Base-by-base conservation (phyloP, 2,797 vertebrate species). In the Orestias chungarensis region DNA sequence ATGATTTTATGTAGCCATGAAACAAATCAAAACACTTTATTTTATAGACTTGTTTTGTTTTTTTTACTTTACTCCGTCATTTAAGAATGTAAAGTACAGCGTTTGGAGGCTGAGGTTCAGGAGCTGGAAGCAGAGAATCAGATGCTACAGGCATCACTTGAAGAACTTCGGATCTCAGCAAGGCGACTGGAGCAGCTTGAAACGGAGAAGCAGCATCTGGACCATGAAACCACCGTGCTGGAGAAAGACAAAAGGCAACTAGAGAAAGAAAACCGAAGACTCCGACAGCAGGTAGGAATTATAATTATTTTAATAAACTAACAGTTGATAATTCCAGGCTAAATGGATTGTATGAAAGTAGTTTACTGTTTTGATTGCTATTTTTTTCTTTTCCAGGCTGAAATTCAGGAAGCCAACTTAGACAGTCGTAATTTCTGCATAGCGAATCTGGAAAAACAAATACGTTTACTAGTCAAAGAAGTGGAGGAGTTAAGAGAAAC, bases 41-140 rank as follows among this genome's bases (percentile, higher is more conserved):
- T 43, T 49, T 35, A 18, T 38, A 62, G 49, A n/a, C n/a, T 49
- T 23, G n/a, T 50, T 10, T 64, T 76, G 0, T 75, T 66, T 7
- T n/a, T 74, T 66, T 10, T 33, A 0, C 2, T 89, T 80, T 20
- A 0, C 18, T 66, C 5, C 3, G 1, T 43, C 0, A 65, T 15
- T 74, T 4, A 18, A 91, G 96, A 96, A 72, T 96, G 96, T 77
- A 97, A 96, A 86, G 95, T 97, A 70, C 95, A 96, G 46, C 95
- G 95, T 2, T 90, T 98, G 78, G 96, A 98, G 87, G 95, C 93
- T 18, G 97, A 97, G 78, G 87, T 97, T 55, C 95, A 96, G 64
- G 97, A 97, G 71, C 91, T 97, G 72, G 97, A 98, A 81, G 91
- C 95, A 33, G 96, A 98, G 93, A 97, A 97, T 86, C 96, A 97